phyloP scores from a whole-genome alignment of 2,113 vertebrate species.

The Laticauda laticaudata region DNA sequence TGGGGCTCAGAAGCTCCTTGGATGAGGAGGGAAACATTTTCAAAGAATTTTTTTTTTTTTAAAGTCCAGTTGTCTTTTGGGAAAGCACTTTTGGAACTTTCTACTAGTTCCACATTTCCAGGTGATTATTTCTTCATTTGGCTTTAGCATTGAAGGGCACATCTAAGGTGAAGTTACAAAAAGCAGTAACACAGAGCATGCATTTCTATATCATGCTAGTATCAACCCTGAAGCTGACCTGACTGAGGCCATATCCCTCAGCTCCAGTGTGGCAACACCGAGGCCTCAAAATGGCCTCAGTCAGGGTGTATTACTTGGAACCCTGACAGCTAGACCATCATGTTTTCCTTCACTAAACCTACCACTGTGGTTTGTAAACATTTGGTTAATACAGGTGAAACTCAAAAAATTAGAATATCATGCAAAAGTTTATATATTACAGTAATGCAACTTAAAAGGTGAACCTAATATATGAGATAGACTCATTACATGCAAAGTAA shows the following conservation, averaged over 20 bases:
- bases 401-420: no score
- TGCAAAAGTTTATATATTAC: no score
- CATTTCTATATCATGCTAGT: background rate
- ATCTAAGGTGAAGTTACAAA: background rate
- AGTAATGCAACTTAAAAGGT: no score
- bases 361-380: background rate
- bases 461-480: no score
- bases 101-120: background rate
- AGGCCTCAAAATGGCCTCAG: no score
- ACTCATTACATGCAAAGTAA: no score
- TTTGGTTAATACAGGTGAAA: background rate
- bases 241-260: no score
- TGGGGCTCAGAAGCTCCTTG: background rate
- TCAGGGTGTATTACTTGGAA: no score
- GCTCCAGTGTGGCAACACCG: no score
- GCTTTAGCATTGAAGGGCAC: background rate
- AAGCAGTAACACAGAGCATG: background rate
- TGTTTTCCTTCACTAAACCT: background rate
- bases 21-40: background rate
- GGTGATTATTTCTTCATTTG: background rate
- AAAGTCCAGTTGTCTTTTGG: background rate
- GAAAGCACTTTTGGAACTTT: background rate
- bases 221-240: no score
- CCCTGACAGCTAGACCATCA: background rate
- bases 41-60: background rate